A percentile compares a stretch with the other conserved stretches of the same genome.
Conservation (phyloP, 2,888 invertebrate species). For the Leptarthrus brevirostris region DNA sequence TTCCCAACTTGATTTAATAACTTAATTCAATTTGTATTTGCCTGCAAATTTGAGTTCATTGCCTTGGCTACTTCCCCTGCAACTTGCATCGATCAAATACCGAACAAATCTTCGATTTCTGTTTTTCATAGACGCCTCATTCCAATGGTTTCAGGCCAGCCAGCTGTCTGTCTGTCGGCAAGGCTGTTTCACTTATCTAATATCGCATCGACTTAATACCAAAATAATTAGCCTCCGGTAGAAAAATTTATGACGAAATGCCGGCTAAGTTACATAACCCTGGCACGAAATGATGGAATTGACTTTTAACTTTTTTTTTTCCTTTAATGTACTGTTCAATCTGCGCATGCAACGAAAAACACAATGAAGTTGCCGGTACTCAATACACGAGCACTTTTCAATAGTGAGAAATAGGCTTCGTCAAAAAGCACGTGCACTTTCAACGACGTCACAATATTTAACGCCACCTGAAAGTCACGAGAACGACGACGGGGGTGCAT, state of each 20-base stretch:
- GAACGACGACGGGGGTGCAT: background rate
- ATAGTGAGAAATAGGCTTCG: slow-evolving; percentile 5
- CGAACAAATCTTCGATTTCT: slow-evolving; percentile 1
- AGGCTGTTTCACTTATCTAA: background rate
- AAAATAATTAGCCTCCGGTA: background rate
- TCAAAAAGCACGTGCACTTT: slow-evolving; percentile 42
- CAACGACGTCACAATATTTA: slow-evolving; percentile 19
- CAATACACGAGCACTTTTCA: background rate
- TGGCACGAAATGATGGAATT: slow-evolving; percentile 1
- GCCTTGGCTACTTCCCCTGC: slow-evolving; percentile 4
- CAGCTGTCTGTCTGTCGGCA: background rate
- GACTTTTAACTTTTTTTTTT: background rate
- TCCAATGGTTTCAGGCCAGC: background rate
- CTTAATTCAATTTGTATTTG: too few relatives aligned
- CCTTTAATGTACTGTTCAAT: background rate
- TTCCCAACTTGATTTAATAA: too few relatives aligned
- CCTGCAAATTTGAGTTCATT: too few relatives aligned
- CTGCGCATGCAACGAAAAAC: slow-evolving; percentile 23
- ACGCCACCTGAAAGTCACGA: slow-evolving; percentile 26
- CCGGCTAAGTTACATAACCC: slow-evolving; percentile 35
- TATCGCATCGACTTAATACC: background rate
- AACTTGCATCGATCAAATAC: slow-evolving; percentile 38
- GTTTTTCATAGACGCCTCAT: background rate
- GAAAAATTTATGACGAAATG: slow-evolving; percentile 23
- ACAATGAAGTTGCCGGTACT: slow-evolving; percentile 19